These are phyloP conservation scores for Danio kyathit DNA, from an alignment of 2,797 vertebrate genomes.

Conservation along the genomic window DNA sequence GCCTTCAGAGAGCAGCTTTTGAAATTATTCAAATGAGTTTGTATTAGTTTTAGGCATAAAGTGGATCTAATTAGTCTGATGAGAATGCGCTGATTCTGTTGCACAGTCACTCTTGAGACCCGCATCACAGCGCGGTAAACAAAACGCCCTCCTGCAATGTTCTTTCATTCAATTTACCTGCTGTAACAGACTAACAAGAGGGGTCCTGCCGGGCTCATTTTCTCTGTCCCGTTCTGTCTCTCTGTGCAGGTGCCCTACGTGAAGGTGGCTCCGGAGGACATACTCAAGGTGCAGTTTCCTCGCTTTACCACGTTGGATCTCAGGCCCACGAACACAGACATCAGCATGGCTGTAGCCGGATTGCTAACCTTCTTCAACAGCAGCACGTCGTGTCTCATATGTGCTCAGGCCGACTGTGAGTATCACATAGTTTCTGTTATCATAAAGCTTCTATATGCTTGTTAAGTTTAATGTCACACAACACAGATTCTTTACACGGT, in stretches of 20 bases:
- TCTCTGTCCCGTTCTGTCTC: constrained; percentile 23
- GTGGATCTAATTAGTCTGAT: constrained; percentile 51
- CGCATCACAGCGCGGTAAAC: constrained; percentile 16
- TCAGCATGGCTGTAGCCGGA: constrained; percentile 94
- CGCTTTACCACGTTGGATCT: constrained; percentile 98
- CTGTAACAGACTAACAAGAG: constrained; percentile 11
- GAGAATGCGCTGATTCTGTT: constrained; percentile 44
- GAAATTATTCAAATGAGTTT: constrained; percentile 55
- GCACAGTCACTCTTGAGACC: constrained; percentile 8
- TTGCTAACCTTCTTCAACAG: constrained; percentile 97
- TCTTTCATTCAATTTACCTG: constrained; percentile 39
- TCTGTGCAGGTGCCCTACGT: constrained; percentile 92
- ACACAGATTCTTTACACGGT: no score
- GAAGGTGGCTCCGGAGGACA: constrained; percentile 97
- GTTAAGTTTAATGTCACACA: no score
- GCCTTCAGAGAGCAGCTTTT: constrained; percentile 50
- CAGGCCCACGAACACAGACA: constrained; percentile 95
- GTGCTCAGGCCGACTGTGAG: constrained; percentile 98
- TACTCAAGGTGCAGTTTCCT: constrained; percentile 93
- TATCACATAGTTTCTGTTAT: constrained; percentile 50
- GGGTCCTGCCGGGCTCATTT: constrained; percentile 1
- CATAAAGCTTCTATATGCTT: background rate
- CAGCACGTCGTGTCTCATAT: constrained; percentile 97
- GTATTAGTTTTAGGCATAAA: constrained; percentile 50
- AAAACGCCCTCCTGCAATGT: constrained; percentile 35